phyloP scores from a whole-genome alignment of 2,113 vertebrate genomes.

The Ciconia stormi region DNA sequence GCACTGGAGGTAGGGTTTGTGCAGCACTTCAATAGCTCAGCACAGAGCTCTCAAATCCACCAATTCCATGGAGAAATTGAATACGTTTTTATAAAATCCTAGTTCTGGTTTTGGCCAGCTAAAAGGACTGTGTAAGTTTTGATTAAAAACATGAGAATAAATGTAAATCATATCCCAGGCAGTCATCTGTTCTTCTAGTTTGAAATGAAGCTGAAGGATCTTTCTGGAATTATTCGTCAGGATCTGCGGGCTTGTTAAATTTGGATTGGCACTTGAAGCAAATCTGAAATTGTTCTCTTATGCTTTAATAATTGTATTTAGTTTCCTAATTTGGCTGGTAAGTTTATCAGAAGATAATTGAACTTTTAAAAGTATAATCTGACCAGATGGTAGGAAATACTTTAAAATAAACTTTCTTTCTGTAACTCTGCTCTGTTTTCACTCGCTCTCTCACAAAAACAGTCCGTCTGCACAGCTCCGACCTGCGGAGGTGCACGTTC shows the following conservation, averaged over 20 bases:
- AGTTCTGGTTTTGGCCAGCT: conserved; percentile 54
- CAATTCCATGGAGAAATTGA: not conserved
- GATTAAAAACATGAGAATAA: conserved; percentile 58
- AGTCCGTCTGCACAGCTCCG: not conserved
- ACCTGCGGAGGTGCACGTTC: not conserved
- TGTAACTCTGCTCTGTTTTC: not conserved
- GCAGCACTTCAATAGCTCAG: not conserved
- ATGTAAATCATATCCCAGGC: conserved; percentile 42
- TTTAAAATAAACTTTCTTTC: conserved; percentile 29
- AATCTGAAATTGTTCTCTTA: conserved; percentile 46
- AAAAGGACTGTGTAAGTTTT: conserved; percentile 48
- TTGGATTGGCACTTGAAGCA: conserved; percentile 35
- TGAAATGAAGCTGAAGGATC: conserved; percentile 42
- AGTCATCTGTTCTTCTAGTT: conserved; percentile 36
- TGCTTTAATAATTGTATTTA: conserved; percentile 48
- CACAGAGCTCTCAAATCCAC: not conserved
- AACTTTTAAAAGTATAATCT: conserved; percentile 26
- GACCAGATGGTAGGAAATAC: conserved; percentile 9
- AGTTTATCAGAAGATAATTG: conserved; percentile 54
- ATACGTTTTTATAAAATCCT: conserved; percentile 25
- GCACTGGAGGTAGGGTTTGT: not conserved
- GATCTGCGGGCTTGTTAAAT: conserved; percentile 42
- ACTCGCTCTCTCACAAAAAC: not conserved
- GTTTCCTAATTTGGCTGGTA: conserved; percentile 51
- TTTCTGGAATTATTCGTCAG: conserved; percentile 3